Conservation (phyloP, 1,140 invertebrate species). For the Streblospio benedicti region DNA sequence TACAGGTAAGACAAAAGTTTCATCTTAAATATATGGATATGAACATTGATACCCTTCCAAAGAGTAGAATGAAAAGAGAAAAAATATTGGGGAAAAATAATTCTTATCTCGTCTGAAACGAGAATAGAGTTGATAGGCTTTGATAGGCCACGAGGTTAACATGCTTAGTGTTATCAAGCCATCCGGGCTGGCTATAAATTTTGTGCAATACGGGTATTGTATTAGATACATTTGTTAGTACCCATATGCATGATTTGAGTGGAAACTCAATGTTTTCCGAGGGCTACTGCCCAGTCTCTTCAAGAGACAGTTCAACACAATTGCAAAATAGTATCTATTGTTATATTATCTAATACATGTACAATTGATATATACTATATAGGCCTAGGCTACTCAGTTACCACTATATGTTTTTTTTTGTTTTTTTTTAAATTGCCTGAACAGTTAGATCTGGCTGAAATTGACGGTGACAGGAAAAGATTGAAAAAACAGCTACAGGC, state of each 20-base stretch:
- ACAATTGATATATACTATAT: too few species aligned
- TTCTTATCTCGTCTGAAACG: too few species aligned
- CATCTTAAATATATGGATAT: background rate
- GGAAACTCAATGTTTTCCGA: background rate
- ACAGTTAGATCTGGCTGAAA: conserved; percentile 56
- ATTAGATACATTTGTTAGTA: conserved; percentile 20
- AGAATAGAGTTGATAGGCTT: too few species aligned
- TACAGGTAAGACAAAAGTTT: conserved; percentile 48
- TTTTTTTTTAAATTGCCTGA: conserved; percentile 56
- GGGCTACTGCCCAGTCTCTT: background rate
- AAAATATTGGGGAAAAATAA: too few species aligned
- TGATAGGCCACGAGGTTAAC: too few species aligned
- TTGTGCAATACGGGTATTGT: too few species aligned
- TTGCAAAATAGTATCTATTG: background rate
- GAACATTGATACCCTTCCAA: too few species aligned
- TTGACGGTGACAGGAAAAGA: conserved; percentile 58
- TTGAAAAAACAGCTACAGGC: conserved; percentile 68
- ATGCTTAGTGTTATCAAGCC: too few species aligned
- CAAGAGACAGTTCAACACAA: background rate
- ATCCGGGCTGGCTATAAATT: too few species aligned
- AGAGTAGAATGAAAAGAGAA: too few species aligned
- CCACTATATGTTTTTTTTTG: background rate
- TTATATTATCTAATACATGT: background rate
- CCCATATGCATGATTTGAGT: conserved; percentile 16
- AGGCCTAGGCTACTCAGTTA: background rate